Base-by-base conservation (phyloP, 2,888 invertebrate genomes). In the Sarcophaga variegata region DNA sequence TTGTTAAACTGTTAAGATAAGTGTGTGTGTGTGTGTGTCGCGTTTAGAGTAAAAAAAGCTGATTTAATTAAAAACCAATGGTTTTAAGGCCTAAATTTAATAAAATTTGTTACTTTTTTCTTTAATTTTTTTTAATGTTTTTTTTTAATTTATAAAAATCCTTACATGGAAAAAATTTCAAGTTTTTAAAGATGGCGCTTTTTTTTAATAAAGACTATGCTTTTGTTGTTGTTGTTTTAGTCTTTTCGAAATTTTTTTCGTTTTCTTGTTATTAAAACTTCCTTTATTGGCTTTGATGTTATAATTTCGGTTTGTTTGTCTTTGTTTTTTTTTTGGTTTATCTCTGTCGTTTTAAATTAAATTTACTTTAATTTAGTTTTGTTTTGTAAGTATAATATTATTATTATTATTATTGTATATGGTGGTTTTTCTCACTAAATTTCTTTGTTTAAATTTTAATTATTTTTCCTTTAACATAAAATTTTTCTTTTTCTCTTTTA, bases 401-500 rank as follows among this genome's bases (percentile, higher is more conserved):
- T 67, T 37, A 67, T 71, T 79, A 80, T 37, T 83, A 83, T 87
- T 87, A 84, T 84, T 81, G 83, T 80, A 80, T 81, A 37, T 87
- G 87, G 87, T 85, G 87, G 87, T 87, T 85, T 71, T 84, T 87
- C 87, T 81, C 80, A 85, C 82, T 85, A 87, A 83, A 81, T 87
- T 85, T 87, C 78, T 83, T 75, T 75, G 14, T 25, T 37, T 37
- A 37, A 37, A 37, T 37, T 37, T 37, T 37, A 37, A 37, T 37
- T 37, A 10, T 37, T 37, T 45, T 70, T 25, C 22, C 22, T 81
- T 87, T 79, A 81, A 80, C 80, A 77, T 77, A 85, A 78, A 85
- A 70, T 83, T 83, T 62, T 64, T 77, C 49, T 37, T 59, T 69
- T 76, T 22, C 64, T 71, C 25, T 77, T 77, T 78, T 72, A 27